Conservation (phyloP, 2,113 vertebrate species). For the Caloenas nicobarica region DNA sequence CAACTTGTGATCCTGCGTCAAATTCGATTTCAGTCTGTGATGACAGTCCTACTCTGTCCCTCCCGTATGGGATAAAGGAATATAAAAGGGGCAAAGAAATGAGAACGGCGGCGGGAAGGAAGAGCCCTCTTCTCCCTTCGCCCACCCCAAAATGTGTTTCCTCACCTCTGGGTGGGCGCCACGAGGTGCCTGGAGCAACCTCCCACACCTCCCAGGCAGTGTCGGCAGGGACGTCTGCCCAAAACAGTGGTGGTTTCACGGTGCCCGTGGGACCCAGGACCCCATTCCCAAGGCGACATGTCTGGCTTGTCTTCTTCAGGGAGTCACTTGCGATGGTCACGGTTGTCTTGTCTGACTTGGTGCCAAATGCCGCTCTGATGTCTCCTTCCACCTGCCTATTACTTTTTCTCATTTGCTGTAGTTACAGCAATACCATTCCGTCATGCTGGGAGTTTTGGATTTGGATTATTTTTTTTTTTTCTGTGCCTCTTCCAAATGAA, state of each 20-base stretch:
- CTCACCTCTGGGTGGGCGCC: neutral
- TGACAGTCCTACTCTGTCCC: neutral
- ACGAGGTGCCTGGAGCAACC: neutral
- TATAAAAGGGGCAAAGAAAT: neutral
- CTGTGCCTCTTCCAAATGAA: conserved; percentile 9
- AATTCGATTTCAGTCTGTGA: neutral
- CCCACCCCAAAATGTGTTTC: neutral
- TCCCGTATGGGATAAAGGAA: neutral
- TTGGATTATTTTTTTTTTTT: neutral
- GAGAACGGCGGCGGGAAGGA: neutral
- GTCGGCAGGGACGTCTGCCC: neutral
- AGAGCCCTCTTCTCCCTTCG: neutral
- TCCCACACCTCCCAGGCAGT: neutral
- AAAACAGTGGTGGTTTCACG: accelerated
- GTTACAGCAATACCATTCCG: neutral
- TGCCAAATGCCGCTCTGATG: neutral
- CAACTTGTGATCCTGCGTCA: neutral
- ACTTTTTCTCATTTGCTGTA: neutral
- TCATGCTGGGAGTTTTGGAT: neutral
- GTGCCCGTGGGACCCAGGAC: accelerated
- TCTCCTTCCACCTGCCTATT: neutral
- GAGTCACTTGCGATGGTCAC: accelerated
- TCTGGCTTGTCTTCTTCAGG: neutral
- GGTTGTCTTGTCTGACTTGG: neutral
- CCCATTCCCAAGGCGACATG: neutral